phyloP scores from a whole-genome alignment of 2,888 invertebrate genomes.

The Sinodicranocentrus sp. region DNA sequence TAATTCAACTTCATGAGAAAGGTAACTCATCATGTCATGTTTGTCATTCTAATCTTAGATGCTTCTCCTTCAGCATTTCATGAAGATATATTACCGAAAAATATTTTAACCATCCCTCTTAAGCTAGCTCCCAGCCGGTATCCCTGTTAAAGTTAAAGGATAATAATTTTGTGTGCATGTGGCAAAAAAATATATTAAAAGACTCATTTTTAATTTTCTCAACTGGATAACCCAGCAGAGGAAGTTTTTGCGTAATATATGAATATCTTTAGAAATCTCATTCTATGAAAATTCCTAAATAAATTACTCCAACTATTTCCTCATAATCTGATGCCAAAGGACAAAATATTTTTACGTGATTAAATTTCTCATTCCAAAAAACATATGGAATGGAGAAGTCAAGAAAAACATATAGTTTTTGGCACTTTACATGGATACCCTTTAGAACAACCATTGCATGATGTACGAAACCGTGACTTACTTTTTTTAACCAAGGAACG shows the following conservation, averaged over 20 bases:
- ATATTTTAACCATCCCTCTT: not conserved
- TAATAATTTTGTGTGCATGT: too few relatives aligned
- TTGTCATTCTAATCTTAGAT: conserved; percentile 45
- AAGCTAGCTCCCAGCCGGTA: not conserved
- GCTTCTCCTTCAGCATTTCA: conserved; percentile 5
- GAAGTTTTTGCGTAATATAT: not conserved
- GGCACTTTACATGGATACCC: too few relatives aligned
- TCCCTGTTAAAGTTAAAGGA: not conserved
- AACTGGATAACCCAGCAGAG: not conserved
- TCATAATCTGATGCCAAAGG: too few relatives aligned
- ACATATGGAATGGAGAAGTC: too few relatives aligned
- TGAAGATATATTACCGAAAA: conserved; percentile 16
- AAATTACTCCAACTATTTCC: too few relatives aligned
- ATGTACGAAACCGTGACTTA: too few relatives aligned
- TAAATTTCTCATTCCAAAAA: too few relatives aligned
- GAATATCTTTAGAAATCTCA: too few relatives aligned
- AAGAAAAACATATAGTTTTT: too few relatives aligned
- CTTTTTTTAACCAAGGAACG: not conserved
- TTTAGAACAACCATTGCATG: too few relatives aligned
- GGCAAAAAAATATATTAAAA: not conserved
- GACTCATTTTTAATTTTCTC: not conserved
- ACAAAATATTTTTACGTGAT: too few relatives aligned
- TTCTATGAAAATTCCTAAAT: too few relatives aligned
- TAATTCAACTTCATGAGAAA: conserved; percentile 38
- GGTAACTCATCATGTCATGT: conserved; percentile 49